phyloP scores from a whole-genome alignment of 2,113 vertebrate species.

The Deroptyus accipitrinus region DNA sequence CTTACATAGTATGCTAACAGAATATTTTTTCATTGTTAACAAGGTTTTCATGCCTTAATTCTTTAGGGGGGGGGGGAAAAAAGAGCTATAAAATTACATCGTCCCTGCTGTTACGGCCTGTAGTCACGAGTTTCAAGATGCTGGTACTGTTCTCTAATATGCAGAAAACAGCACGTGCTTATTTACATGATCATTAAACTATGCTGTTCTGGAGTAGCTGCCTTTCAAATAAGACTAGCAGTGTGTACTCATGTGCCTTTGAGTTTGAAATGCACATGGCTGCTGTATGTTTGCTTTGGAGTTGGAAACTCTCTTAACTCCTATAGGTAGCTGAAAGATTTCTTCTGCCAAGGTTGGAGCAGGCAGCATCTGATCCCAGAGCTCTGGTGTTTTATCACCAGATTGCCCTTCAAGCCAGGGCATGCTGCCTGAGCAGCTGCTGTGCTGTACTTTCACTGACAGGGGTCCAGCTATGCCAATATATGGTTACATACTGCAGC shows the following conservation, averaged over 20 bases:
- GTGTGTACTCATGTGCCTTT: not conserved
- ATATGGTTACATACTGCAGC: not conserved
- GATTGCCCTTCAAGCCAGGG: slow-evolving; percentile 54
- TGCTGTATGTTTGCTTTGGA: not conserved
- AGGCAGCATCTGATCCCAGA: slow-evolving; percentile 10
- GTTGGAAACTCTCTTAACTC: not conserved
- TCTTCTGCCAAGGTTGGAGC: not conserved
- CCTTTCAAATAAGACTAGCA: not conserved
- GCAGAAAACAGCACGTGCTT: slow-evolving; percentile 25
- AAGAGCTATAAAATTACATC: not conserved
- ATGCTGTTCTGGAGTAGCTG: not conserved
- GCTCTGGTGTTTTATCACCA: slow-evolving; percentile 11
- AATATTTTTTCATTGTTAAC: not conserved
- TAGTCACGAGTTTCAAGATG: slow-evolving; percentile 18
- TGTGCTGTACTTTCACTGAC: not conserved
- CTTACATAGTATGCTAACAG: not conserved
- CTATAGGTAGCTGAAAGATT: not conserved
- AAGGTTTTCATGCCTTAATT: not conserved
- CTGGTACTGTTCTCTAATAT: not conserved
- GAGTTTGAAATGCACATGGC: not conserved
- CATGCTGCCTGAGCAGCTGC: slow-evolving; percentile 64
- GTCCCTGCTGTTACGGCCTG: not conserved
- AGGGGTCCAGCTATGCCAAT: not conserved
- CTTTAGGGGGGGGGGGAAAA: not conserved
- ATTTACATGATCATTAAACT: not conserved